A percentile compares a stretch with the other conserved stretches of the same genome.
phyloP scores from a whole-genome alignment of 2,888 invertebrate species.

The Stomorhina lunata region DNA sequence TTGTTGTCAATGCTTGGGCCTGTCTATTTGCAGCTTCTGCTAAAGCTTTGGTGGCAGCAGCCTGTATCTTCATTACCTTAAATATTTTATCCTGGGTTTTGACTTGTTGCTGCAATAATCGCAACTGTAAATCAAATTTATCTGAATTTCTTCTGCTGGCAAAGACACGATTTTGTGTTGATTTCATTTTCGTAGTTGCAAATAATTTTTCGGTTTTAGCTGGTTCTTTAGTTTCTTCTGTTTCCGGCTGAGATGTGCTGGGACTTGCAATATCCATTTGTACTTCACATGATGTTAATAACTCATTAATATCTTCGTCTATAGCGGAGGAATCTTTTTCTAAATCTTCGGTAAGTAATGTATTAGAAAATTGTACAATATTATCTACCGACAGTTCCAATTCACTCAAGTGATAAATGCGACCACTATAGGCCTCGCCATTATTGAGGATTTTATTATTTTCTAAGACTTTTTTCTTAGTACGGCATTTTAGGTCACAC shows the following conservation, averaged over 20 bases:
- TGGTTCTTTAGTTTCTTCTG: too few species aligned
- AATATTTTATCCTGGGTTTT: constrained; percentile 23
- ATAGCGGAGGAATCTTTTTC: constrained; percentile 3
- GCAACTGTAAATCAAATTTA: constrained; percentile 10
- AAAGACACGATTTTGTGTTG: neutral
- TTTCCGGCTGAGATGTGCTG: neutral
- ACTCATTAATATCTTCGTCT: neutral
- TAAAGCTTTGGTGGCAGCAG: neutral
- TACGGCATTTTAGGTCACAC: constrained; percentile 34
- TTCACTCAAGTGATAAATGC: constrained; percentile 8
- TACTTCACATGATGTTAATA: neutral
- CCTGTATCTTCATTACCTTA: constrained; percentile 16
- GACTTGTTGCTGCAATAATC: constrained; percentile 14
- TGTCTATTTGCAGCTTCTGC: constrained; percentile 17
- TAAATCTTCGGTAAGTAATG: neutral
- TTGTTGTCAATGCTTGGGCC: constrained; percentile 2
- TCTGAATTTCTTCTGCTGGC: constrained; percentile 28
- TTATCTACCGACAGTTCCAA: constrained; percentile 25
- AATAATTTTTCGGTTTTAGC: neutral
- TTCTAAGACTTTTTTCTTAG: constrained; percentile 33
- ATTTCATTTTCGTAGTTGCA: neutral
- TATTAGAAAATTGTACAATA: constrained; percentile 28
- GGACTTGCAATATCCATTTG: neutral
- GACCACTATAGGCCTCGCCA: neutral
- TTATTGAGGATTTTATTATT: constrained; percentile 13